Evolutionary conservation across 1,140 invertebrate genomes (phyloP).

Genomic region (Diploscapter pachys): DNA sequence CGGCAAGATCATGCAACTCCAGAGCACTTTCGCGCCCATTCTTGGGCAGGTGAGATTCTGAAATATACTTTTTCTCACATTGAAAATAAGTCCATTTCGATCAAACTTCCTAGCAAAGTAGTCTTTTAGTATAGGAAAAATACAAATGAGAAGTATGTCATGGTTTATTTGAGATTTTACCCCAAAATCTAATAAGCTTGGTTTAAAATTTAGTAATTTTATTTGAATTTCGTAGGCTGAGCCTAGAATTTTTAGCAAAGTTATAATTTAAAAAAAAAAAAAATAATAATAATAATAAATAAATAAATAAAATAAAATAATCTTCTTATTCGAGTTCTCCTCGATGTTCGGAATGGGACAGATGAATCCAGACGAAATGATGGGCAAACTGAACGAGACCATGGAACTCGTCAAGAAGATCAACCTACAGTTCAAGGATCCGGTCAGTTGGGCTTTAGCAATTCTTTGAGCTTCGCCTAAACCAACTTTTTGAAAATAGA

Average conservation of each 20-base stretch:
- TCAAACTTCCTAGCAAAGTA: too few relatives aligned
- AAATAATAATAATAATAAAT: too few relatives aligned
- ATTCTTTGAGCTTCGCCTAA: too few relatives aligned
- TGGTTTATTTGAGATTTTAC: too few relatives aligned
- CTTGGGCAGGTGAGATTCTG: slow-evolving; percentile 68
- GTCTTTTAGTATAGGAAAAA: too few relatives aligned
- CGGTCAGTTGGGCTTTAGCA: slow-evolving; percentile 65
- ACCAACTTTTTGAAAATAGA: too few relatives aligned
- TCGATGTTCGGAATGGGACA: slow-evolving; percentile 80
- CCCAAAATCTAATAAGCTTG: too few relatives aligned
- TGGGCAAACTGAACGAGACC: slow-evolving; percentile 91
- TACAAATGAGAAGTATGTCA: too few relatives aligned
- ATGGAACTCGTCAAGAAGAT: slow-evolving; percentile 86
- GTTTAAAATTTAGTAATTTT: too few relatives aligned
- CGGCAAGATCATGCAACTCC: slow-evolving; percentile 84
- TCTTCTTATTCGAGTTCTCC: slow-evolving; percentile 69
- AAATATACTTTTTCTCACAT: slow-evolving; percentile 21
- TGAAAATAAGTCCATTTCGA: slow-evolving; percentile 3
- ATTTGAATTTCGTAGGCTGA: too few relatives aligned
- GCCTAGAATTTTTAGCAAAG: slow-evolving; percentile 7
- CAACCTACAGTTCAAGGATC: slow-evolving; percentile 93
- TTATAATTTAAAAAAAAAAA: slow-evolving; percentile 50
- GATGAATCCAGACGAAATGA: slow-evolving; percentile 84
- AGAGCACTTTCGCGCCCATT: slow-evolving; percentile 80
- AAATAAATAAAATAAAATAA: too few relatives aligned